Percentiles rank a stretch among this genome's conserved stretches.
phyloP scores from a whole-genome alignment of 1,140 invertebrate species.

The Leptonema lineaticorne region DNA sequence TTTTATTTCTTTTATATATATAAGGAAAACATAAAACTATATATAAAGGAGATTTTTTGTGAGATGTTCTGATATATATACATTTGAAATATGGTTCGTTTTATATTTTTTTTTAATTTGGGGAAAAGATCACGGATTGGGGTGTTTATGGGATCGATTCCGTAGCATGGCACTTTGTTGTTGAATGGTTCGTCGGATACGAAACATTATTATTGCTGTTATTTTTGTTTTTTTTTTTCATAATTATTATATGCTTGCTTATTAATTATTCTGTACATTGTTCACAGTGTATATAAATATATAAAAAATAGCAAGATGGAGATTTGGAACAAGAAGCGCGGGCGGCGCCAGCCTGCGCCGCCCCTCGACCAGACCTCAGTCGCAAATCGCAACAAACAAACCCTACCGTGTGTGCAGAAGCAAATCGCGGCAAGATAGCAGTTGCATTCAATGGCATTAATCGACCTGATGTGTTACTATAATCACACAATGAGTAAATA shows the following conservation, averaged over 20 bases:
- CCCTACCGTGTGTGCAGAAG: constrained; percentile 23
- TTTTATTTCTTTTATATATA: too few relatives aligned
- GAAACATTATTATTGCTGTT: not conserved
- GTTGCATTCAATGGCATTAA: constrained; percentile 28
- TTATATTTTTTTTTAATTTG: too few relatives aligned
- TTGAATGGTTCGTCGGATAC: not conserved
- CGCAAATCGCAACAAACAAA: constrained; percentile 30
- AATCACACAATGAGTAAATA: constrained; percentile 37
- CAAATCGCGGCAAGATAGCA: constrained; percentile 14
- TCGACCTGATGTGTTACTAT: constrained; percentile 30
- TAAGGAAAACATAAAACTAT: too few relatives aligned
- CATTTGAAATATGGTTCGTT: constrained; percentile 27
- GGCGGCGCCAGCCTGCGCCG: constrained; percentile 42
- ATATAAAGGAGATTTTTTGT: too few relatives aligned
- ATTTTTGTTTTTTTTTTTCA: too few relatives aligned
- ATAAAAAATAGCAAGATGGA: constrained; percentile 40
- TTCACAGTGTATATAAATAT: too few relatives aligned
- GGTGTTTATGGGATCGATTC: constrained; percentile 26
- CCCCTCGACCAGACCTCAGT: constrained; percentile 42
- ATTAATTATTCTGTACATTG: too few relatives aligned
- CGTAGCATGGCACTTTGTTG: constrained; percentile 35
- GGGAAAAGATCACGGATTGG: constrained; percentile 30
- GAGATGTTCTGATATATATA: too few relatives aligned
- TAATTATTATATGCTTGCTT: not conserved
- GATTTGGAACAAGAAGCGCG: constrained; percentile 42